A percentile compares a stretch with the other conserved stretches of the same genome.
phyloP scores from a whole-genome alignment of 2,888 invertebrate genomes.

The Glyphotaelius pellucidus region DNA sequence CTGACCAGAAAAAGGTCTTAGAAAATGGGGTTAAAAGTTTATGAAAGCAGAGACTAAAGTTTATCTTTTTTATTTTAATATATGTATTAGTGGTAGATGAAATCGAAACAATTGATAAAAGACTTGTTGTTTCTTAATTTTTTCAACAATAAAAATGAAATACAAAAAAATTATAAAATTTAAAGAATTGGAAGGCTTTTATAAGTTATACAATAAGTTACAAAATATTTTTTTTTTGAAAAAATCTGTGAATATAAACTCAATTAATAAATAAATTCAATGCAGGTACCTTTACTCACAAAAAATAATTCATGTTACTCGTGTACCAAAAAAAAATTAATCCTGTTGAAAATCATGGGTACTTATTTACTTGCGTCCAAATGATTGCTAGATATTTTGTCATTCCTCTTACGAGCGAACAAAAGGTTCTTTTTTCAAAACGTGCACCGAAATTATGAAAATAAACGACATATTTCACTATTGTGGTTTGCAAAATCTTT shows the following conservation, averaged over 20 bases:
- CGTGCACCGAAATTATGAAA: conserved; percentile 37
- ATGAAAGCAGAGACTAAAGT: no score
- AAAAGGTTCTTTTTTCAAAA: background rate
- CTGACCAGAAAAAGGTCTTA: no score
- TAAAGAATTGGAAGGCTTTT: no score
- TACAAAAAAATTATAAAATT: no score
- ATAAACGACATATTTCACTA: conserved; percentile 34
- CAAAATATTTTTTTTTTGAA: background rate
- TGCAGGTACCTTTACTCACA: background rate
- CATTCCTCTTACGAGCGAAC: background rate
- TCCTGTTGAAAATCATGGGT: conserved; percentile 19
- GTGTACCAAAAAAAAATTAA: background rate
- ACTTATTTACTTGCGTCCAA: background rate
- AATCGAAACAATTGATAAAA: no score
- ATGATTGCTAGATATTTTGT: conserved; percentile 15
- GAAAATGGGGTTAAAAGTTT: no score
- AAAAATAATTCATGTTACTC: background rate
- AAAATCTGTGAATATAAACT: background rate
- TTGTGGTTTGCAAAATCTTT: conserved; percentile 32
- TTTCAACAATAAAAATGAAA: no score
- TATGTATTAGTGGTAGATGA: no score
- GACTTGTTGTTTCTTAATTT: no score
- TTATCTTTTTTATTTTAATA: no score
- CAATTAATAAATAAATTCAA: background rate
- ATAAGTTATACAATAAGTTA: background rate